Conservation (phyloP, 1,140 invertebrate species). For the Caenorhabditis brenneri region DNA sequence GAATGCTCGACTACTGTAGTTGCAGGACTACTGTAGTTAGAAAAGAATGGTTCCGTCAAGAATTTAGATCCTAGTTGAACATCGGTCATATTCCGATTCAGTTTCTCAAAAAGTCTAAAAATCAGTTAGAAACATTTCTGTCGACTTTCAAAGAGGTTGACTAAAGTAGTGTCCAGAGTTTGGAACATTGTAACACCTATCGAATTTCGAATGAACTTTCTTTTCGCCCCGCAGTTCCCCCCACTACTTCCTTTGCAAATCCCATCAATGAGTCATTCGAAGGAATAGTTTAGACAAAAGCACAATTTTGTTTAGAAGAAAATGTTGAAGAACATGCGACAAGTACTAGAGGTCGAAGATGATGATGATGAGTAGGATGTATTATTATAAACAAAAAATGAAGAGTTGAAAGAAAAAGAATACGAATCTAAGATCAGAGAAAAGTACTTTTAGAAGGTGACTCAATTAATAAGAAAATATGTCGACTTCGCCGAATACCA, state of each 20-base stretch:
- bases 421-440: neutral
- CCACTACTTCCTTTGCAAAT: neutral
- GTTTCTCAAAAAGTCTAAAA: too few relatives aligned
- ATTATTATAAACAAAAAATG: constrained; percentile 34
- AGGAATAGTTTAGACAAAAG: constrained; percentile 25
- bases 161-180: constrained; percentile 11
- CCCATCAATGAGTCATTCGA: neutral
- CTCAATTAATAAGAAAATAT: constrained; percentile 10
- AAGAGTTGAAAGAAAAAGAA: neutral
- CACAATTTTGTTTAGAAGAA: constrained; percentile 10
- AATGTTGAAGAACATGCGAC: constrained; percentile 5
- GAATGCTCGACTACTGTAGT: too few relatives aligned
- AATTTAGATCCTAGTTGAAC: too few relatives aligned
- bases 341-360: constrained; percentile 25
- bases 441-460: neutral
- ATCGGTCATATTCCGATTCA: too few relatives aligned
- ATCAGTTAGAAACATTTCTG: neutral
- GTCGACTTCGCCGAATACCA: neutral
- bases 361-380: neutral
- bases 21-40: too few relatives aligned
- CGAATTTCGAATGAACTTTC: constrained; percentile 30
- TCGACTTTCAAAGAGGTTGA: neutral
- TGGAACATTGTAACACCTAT: constrained; percentile 41
- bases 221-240: neutral
- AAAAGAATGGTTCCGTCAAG: too few relatives aligned